Base-by-base conservation (phyloP, 2,888 invertebrate species). In the Cancer borealis region DNA sequence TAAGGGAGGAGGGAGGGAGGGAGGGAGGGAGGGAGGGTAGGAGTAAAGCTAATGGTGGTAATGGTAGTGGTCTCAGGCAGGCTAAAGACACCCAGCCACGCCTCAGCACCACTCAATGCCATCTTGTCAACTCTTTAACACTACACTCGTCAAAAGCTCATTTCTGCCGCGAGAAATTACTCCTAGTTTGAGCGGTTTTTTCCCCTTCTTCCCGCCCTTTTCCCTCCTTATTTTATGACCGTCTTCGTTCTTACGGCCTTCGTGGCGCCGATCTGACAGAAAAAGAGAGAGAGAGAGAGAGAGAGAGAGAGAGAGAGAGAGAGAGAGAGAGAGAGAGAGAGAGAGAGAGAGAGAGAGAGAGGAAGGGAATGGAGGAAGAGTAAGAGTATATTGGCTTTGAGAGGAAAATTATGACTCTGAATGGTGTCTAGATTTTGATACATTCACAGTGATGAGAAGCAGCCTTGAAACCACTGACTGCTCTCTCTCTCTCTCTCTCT, bases 401-500 rank as follows among this genome's bases (percentile, higher is more conserved):
- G 17, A 17, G 47, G 49, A n/a, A 90, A 79, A 79, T 30, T 8
- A 12, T 79, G 3, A 79, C 21, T 79, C 79, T 79, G 79, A 79
- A 79, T 79, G 79, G 79, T 8, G 26, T 30, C 79, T 79, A 79
- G 30, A 79, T 79, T 79, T 30, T 30, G 30, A 79, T 79, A 79
- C 79, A 79, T 79, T 79, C 79, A 79, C 79, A 8, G 8, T 73
- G 79, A 79, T 79, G 79, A 79, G 79, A 79, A 30, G 79, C 79
- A 79, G 21, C 79, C 79, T 79, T 79, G 79, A 79, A 79, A 30
- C 73, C 79, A 79, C 66, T 66, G 4, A 17, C 17, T 66, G 5
- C 79, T 26, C 26, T 79, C 79, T 79, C 79, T 79, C 79, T 79
- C 79, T 79, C 79, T 79, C 79, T 79, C 73, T 73, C 73, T 73